Percentiles rank a stretch among this genome's conserved stretches.
Conservation (phyloP, 2,113 vertebrate species). For the Callopanchax toddi region DNA sequence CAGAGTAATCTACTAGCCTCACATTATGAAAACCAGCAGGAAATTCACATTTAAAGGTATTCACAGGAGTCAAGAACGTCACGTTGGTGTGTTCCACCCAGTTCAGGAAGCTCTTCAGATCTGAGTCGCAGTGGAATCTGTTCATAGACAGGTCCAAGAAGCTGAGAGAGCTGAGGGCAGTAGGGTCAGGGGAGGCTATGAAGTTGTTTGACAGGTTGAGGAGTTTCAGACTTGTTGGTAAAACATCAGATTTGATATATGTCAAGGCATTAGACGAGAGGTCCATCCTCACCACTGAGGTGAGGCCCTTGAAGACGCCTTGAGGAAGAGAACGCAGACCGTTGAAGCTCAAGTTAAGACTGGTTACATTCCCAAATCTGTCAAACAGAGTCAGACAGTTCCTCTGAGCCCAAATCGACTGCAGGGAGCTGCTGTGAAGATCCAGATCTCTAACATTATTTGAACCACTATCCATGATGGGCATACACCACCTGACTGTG, state of each 20-base stretch:
- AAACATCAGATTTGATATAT: conserved; percentile 64
- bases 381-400: conserved; percentile 85
- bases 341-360: conserved; percentile 81
- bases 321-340: conserved; percentile 80
- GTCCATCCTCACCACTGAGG: conserved; percentile 77
- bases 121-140: conserved; percentile 80
- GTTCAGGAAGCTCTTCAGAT: conserved; percentile 75
- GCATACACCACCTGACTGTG: conserved; percentile 72
- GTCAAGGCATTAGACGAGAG: conserved; percentile 84
- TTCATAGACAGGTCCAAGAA: conserved; percentile 81
- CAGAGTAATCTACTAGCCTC: conserved; percentile 39
- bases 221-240: conserved; percentile 79
- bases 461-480: conserved; percentile 2
- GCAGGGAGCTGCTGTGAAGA: conserved; percentile 84
- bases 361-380: conserved; percentile 71
- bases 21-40: conserved; percentile 65
- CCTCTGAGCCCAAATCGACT: conserved; percentile 81
- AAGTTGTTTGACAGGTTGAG: conserved; percentile 85
- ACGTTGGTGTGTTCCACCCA: conserved; percentile 84
- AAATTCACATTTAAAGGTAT: conserved; percentile 77
- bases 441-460: conserved; percentile 77
- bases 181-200: conserved; percentile 82
- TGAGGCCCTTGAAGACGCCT: conserved; percentile 81
- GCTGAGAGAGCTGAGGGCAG: conserved; percentile 74
- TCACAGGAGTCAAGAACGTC: conserved; percentile 61